phyloP scores from a whole-genome alignment of 2,888 invertebrate genomes.

The Timema podura region DNA sequence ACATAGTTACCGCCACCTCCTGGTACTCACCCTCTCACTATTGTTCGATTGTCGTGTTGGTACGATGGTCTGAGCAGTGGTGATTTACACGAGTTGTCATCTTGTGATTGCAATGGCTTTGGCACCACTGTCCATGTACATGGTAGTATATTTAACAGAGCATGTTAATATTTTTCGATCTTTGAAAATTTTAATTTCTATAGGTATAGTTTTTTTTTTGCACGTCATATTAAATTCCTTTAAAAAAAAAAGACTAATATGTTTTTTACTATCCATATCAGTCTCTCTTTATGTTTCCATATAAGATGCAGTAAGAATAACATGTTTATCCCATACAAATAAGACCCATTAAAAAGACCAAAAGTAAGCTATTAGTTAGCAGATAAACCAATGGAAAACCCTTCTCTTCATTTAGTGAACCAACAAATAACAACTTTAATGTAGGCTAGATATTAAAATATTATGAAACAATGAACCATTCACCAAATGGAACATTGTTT shows the following conservation, averaged over 20 bases:
- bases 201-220: conserved; percentile 19
- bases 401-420: too few species aligned
- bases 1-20: conserved; percentile 21
- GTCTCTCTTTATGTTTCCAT: conserved; percentile 1
- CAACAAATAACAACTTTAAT: too few species aligned
- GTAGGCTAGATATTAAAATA: too few species aligned
- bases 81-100: conserved; percentile 29
- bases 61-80: conserved; percentile 26
- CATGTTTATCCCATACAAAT: too few species aligned
- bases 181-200: conserved; percentile 24
- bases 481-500: too few species aligned
- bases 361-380: too few species aligned
- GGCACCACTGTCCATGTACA: conserved; percentile 32
- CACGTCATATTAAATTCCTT: conserved; percentile 15
- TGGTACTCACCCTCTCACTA: conserved; percentile 28
- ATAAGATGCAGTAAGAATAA: not conserved
- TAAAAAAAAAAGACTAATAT: not conserved
- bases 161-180: conserved; percentile 44
- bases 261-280: too few species aligned
- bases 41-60: conserved; percentile 22
- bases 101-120: conserved; percentile 26
- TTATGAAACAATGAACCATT: too few species aligned
- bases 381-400: too few species aligned
- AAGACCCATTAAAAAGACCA: too few species aligned
- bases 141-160: conserved; percentile 43